Evolutionary conservation across 2,113 vertebrate genomes (phyloP).

Genomic region (Stercorarius parasiticus): DNA sequence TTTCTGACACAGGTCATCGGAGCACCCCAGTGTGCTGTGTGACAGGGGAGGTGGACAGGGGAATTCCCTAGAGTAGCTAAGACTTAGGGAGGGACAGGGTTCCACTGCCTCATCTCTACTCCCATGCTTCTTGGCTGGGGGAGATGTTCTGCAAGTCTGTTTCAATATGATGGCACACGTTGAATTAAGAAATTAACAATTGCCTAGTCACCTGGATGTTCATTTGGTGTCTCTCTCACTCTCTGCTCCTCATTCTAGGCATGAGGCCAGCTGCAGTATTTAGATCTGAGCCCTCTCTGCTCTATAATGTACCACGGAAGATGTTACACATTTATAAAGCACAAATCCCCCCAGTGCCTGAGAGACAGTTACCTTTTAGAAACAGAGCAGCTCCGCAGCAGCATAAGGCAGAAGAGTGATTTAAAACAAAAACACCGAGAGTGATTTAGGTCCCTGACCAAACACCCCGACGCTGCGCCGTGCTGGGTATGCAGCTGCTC

Average conservation of each 20-base stretch:
- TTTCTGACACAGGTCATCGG: background rate
- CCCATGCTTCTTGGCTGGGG: background rate
- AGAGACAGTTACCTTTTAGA: background rate
- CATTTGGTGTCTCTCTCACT: background rate
- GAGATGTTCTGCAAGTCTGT: background rate
- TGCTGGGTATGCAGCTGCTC: background rate
- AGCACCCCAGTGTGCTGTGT: background rate
- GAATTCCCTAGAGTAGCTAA: background rate
- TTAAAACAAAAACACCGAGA: rapidly evolving
- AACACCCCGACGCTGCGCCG: rapidly evolving
- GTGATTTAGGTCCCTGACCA: background rate
- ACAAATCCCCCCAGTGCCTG: background rate
- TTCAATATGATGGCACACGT: background rate
- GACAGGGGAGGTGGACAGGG: background rate
- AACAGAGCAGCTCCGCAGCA: background rate
- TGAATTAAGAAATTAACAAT: background rate
- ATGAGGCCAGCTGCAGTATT: background rate
- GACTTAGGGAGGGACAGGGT: background rate
- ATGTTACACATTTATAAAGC: background rate
- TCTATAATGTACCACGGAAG: background rate
- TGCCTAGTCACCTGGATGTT: background rate
- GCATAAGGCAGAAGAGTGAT: background rate
- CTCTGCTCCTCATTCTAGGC: background rate
- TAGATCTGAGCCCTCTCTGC: background rate
- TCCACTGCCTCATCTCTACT: background rate